These are phyloP conservation scores for Isotomurus palustris DNA, from an alignment of 2,888 invertebrate species.

Conservation along the genomic window DNA sequence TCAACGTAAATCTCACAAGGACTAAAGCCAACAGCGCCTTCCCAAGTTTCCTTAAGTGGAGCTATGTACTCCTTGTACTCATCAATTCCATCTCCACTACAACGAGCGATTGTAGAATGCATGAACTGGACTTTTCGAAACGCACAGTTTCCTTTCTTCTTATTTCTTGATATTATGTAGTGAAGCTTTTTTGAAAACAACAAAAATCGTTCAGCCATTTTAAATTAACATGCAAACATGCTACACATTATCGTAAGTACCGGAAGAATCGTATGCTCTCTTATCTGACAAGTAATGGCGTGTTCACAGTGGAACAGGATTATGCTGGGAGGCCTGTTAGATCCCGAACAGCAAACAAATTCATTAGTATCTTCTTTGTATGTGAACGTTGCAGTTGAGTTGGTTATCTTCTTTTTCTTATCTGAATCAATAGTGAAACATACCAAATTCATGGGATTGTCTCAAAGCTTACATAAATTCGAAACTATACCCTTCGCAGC, in stretches of 20 bases:
- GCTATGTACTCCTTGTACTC: constrained; percentile 24
- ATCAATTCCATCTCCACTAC: constrained; percentile 29
- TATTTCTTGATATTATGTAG: background rate
- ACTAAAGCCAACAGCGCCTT: background rate
- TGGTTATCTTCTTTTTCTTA: background rate
- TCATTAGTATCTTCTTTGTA: constrained; percentile 32
- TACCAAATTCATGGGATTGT: no score
- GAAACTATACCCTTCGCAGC: constrained; percentile 8
- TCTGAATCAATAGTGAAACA: background rate
- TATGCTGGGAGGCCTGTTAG: constrained; percentile 36
- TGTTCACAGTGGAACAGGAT: constrained; percentile 34
- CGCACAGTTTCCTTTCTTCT: constrained; percentile 12
- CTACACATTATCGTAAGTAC: background rate
- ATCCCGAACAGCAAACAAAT: constrained; percentile 36
- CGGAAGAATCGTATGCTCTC: constrained; percentile 18
- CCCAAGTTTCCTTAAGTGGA: constrained; percentile 15
- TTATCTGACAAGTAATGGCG: constrained; percentile 30
- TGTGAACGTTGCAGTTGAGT: constrained; percentile 13
- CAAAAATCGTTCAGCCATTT: background rate
- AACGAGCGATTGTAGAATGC: constrained; percentile 24
- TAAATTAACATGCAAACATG: background rate
- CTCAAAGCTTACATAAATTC: background rate
- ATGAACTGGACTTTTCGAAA: constrained; percentile 1
- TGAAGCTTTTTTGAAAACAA: no score
- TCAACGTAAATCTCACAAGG: background rate